Evolutionary conservation across 2,888 invertebrate species (phyloP), one percentile per base, ranked within the genome.

Genomic region (Cacoxenus indagator): DNA sequence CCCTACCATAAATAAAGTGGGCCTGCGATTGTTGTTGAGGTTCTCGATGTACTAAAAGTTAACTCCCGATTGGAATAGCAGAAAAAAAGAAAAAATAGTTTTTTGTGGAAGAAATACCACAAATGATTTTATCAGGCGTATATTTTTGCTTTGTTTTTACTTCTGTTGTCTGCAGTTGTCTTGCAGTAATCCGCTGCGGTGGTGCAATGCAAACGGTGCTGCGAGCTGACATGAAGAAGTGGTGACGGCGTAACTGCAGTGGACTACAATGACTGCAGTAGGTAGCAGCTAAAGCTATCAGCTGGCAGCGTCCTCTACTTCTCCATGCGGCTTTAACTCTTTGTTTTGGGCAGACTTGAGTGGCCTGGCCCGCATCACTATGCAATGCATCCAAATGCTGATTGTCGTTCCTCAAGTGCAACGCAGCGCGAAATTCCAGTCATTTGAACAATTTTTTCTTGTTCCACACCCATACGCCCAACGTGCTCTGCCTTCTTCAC

Each of bases 381-480:
- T 31, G 43, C 26, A 62, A 62, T 45, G 61, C 61, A 62, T 62
- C 45, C 61, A 43, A 45, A 19, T 62, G 45, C 61, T 65, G 70
- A 65, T 65, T 70, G 66, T 68, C 64, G 67, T 65, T 65, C 70
- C 70, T 69, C 69, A 70, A 78, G 82, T 81, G 82, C 84, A 82
- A 78, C 70, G 82, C 84, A 82, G 84, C 82, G 82, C 81, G 81
- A 82, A 82, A 84, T 84, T 82, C 84, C 84, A 76, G 75, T 82
- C 82, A 82, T 82, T 81, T 83, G 78, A 82, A 78, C 77, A 80
- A 78, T 81, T 82, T 80, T 79, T 73, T 78, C 82, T 81, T 83
- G 82, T 81, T 77, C 75, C 71, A 72, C 73, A 79, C 37, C 37
- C 37, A 14, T 8, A 37, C 37, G 37, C n/a, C n/a, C n/a, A n/a